These are phyloP conservation scores for Eupithecia subumbrata DNA, from an alignment of 2,888 invertebrate genomes.

Conservation along the genomic window DNA sequence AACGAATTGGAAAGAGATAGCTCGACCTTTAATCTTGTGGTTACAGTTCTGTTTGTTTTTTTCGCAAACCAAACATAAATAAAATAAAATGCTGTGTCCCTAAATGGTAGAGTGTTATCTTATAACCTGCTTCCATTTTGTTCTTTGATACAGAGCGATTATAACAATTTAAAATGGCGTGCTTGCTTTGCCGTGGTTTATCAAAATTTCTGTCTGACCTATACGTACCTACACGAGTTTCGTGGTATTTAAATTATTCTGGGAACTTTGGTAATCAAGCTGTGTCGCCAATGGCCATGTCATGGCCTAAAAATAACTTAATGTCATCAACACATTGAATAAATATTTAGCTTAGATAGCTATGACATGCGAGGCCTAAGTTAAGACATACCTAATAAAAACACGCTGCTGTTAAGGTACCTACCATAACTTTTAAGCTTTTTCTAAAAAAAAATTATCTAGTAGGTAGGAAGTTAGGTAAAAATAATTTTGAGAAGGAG, in stretches of 20 bases:
- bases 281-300: neutral
- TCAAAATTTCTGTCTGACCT: neutral
- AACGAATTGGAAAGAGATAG: constrained; percentile 49
- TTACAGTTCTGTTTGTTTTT: constrained; percentile 27
- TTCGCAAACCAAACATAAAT: constrained; percentile 21
- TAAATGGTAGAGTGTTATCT: constrained; percentile 6
- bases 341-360: neutral
- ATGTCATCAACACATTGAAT: neutral
- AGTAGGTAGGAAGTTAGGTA: no score
- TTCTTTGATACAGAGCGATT: neutral
- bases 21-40: constrained; percentile 11
- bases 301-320: neutral
- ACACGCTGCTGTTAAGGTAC: no score
- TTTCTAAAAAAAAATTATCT: no score
- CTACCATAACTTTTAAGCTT: no score
- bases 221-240: neutral
- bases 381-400: no score
- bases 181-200: neutral
- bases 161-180: neutral
- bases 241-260: neutral
- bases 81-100: constrained; percentile 16
- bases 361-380: neutral
- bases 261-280: neutral
- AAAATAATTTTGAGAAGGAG: no score
- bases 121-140: neutral